phyloP scores from a whole-genome alignment of 53 echinoderm and acorn worm genomes.

The Pentamera pediparva region DNA sequence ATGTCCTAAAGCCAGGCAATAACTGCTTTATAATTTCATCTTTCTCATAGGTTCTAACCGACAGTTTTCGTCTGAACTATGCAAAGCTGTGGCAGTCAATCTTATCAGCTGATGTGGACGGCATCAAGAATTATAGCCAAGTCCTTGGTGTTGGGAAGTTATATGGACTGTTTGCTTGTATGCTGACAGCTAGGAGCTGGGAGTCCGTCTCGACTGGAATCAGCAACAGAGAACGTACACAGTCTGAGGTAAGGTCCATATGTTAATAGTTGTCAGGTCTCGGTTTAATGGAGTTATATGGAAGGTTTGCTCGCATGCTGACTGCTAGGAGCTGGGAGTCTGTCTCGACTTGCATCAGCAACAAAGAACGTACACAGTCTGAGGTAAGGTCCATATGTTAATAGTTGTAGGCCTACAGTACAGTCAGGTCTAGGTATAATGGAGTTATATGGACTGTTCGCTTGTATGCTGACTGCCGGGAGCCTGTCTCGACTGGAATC shows the following conservation, averaged over 20 bases:
- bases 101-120: constrained; percentile 78
- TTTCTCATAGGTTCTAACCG: constrained; percentile 56
- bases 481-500: constrained; percentile 71
- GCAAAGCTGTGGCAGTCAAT: constrained; percentile 87
- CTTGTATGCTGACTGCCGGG: constrained; percentile 99
- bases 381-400: too few relatives aligned
- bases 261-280: too few relatives aligned
- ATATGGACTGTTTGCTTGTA: constrained; percentile 93
- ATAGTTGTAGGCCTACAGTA: too few relatives aligned
- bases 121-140: constrained; percentile 74
- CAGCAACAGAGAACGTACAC: constrained; percentile 63
- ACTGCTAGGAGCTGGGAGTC: constrained; percentile 91
- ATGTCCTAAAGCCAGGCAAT: background rate
- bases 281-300: constrained; percentile 87
- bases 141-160: constrained; percentile 84
- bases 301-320: constrained; percentile 90
- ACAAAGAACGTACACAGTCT: constrained; percentile 52
- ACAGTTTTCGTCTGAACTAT: constrained; percentile 93
- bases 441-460: constrained; percentile 87
- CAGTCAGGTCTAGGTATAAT: constrained; percentile 76
- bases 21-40: background rate
- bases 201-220: constrained; percentile 74
- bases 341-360: constrained; percentile 82
- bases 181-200: constrained; percentile 95
- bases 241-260: constrained; percentile 69